These are phyloP conservation scores for Rhea pennata DNA, from an alignment of 2,113 vertebrate species.

Conservation along the genomic window DNA sequence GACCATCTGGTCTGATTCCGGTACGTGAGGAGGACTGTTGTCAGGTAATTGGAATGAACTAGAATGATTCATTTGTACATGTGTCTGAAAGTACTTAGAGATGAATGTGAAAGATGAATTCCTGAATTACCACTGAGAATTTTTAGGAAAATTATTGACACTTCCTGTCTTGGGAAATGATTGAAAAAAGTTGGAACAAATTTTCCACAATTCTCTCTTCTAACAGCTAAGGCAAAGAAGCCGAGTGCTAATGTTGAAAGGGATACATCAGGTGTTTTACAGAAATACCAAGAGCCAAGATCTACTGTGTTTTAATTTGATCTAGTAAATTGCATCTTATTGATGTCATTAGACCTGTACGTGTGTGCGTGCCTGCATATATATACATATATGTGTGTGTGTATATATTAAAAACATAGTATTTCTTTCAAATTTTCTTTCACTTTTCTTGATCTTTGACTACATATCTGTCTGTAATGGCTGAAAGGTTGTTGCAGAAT, in stretches of 20 bases:
- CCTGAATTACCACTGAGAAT: background rate
- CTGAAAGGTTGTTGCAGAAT: background rate
- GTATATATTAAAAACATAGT: background rate
- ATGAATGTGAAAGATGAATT: background rate
- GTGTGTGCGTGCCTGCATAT: too few relatives aligned
- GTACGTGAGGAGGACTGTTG: background rate
- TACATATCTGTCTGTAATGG: background rate
- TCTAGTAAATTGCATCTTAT: too few relatives aligned
- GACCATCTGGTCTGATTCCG: background rate
- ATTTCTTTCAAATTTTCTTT: background rate
- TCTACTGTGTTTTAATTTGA: background rate
- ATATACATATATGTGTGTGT: too few relatives aligned
- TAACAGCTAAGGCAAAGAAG: background rate
- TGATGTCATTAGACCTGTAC: background rate
- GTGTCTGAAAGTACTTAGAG: background rate
- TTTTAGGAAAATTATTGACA: background rate
- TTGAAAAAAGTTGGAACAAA: background rate
- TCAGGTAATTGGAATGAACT: rapidly evolving
- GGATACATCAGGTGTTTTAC: too few relatives aligned
- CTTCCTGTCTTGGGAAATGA: background rate
- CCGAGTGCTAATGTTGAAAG: too few relatives aligned
- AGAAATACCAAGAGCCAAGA: background rate
- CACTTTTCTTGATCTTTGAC: background rate
- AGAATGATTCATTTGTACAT: background rate
- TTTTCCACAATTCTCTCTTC: background rate